Conservation (phyloP, 2,888 invertebrate species). For the Eupithecia centaureata region DNA sequence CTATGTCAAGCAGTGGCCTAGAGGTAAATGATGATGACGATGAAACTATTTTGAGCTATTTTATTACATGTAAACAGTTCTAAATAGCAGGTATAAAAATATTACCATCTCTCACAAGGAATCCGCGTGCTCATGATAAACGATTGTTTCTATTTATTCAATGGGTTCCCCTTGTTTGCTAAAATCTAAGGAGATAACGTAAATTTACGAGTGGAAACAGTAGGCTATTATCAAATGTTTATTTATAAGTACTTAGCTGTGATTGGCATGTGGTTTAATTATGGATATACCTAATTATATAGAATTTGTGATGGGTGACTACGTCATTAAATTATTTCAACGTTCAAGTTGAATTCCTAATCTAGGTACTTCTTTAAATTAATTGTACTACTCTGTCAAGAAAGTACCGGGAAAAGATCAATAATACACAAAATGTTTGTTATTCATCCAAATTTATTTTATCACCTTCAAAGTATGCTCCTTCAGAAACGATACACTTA, state of each 20-base stretch:
- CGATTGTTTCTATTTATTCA: constrained; percentile 3
- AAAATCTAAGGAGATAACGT: background rate
- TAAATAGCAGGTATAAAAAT: background rate
- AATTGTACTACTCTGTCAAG: too few species aligned
- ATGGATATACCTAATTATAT: background rate
- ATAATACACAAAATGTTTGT: too few species aligned
- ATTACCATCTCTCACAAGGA: background rate
- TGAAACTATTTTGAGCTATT: too few species aligned
- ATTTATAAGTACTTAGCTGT: background rate
- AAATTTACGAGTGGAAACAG: constrained; percentile 1
- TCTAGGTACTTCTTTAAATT: too few species aligned
- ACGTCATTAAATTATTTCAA: background rate
- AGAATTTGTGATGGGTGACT: background rate
- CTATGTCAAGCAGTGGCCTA: too few species aligned
- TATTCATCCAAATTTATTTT: too few species aligned
- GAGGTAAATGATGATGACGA: too few species aligned
- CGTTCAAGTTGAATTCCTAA: background rate
- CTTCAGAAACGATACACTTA: too few species aligned
- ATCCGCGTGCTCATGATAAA: background rate
- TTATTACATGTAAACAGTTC: too few species aligned
- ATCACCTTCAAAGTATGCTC: too few species aligned
- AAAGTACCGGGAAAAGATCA: too few species aligned
- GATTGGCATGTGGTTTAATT: background rate
- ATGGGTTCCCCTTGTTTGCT: background rate
- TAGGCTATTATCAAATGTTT: background rate